These are phyloP conservation scores for Temnothorax unifasciatus DNA, from an alignment of 2,888 invertebrate genomes.

Conservation along the genomic window DNA sequence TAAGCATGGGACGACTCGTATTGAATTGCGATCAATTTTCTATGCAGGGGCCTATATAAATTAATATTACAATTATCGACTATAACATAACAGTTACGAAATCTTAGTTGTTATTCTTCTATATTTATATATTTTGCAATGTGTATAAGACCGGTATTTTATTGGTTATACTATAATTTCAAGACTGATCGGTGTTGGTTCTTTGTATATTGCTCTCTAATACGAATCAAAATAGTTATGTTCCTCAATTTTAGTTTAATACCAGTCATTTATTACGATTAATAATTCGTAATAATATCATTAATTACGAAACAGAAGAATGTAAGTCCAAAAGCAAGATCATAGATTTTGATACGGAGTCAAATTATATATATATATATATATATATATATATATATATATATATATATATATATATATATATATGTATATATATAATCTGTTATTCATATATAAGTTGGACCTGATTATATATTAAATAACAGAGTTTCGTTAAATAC, in stretches of 20 bases:
- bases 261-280: background rate
- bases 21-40: slow-evolving; percentile 72
- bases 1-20: slow-evolving; percentile 68
- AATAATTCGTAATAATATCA: slow-evolving; percentile 7
- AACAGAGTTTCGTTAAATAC: background rate
- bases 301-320: background rate
- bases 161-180: slow-evolving; percentile 84
- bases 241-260: slow-evolving; percentile 36
- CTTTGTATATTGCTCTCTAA: slow-evolving; percentile 80
- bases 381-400: background rate
- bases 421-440: background rate
- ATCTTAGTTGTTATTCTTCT: slow-evolving; percentile 83
- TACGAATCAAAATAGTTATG: slow-evolving; percentile 44
- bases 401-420: background rate
- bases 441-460: background rate
- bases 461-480: background rate
- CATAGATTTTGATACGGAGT: background rate
- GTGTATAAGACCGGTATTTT: slow-evolving; percentile 82
- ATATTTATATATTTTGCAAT: slow-evolving; percentile 85
- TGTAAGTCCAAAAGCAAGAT: slow-evolving; percentile 24
- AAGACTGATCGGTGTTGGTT: slow-evolving; percentile 86
- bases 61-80: slow-evolving; percentile 78
- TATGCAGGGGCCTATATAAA: slow-evolving; percentile 75
- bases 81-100: slow-evolving; percentile 80
- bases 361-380: background rate